Evolutionary conservation across 92 coral and sea anemone genomes (phyloP), one percentile per base, ranked within the genome.

Genomic region (Meandrina meandrites): DNA sequence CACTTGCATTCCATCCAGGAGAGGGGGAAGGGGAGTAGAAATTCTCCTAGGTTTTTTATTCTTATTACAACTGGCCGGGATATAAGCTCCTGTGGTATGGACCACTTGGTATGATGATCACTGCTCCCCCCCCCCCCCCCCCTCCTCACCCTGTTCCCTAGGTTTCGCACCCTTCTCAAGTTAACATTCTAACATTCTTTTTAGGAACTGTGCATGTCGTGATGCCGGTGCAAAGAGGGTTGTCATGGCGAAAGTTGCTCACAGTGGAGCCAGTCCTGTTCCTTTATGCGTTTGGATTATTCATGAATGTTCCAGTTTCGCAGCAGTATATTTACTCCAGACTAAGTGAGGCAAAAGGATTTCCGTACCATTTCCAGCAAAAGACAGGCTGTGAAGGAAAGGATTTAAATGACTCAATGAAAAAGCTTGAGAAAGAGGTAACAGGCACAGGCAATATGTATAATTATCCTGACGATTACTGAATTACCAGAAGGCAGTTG

Each of bases 191-290:
- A 7, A 3, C 13, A 3, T 17, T 36, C 6, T 64, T 4, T 18
- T 2, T 18, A 9, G 48, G 45, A 73, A 36, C 35, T 40, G 48
- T 17, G 18, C 1, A 81, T 15, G n/a, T 17, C 7, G 11, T 67
- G 57, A 84, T 84, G 87, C 79, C 68, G 13, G 48, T 3, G 16
- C 31, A 17, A 40, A 58, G 83, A 27, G 54, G 57, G 47, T 83
- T 72, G 54, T 54, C 93, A 48, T 94, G 92, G 98, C 86, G 88
- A 35, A 73, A 82, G 48, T 64, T 94, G 69, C 78, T 94, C n/a
- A 88, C 93, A 11, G 92, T 94, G 42, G 98, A 94, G 76, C 98
- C 98, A 17, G 98, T 94, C 21, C 77, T 94, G 32, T 87, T 94
- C n/a, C 86, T 94, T 72, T 94, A 90, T 72, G 91, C 98, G 8